Evolutionary conservation across 2,888 invertebrate genomes (phyloP).

Genomic region (Epistrophe eligans): DNA sequence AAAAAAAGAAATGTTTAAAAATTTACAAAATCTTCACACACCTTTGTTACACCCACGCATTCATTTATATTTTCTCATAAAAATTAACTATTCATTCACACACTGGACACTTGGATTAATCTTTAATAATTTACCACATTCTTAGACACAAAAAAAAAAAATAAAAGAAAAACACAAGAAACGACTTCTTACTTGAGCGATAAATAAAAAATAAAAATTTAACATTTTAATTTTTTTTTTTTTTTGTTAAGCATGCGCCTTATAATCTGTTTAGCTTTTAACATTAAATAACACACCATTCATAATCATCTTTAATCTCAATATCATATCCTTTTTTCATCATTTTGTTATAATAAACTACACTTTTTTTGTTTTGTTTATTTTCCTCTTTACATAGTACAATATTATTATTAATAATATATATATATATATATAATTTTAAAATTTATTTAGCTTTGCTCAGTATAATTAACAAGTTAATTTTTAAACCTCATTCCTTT

Average conservation of each 20-base stretch:
- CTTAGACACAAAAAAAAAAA: neutral
- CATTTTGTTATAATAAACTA: constrained; percentile 28
- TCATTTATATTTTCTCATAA: constrained; percentile 51
- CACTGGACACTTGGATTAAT: constrained; percentile 66
- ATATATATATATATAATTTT: constrained; percentile 43
- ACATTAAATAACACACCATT: constrained; percentile 66
- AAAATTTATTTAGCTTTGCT: constrained; percentile 70
- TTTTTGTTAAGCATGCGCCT: constrained; percentile 41
- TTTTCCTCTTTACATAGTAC: constrained; percentile 72
- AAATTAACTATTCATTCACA: constrained; percentile 64
- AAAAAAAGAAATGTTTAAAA: constrained; percentile 53
- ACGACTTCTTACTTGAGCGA: neutral
- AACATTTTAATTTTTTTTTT: constrained; percentile 31
- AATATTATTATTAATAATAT: constrained; percentile 58
- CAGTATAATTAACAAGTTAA: constrained; percentile 72
- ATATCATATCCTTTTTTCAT: constrained; percentile 52
- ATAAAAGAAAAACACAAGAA: neutral
- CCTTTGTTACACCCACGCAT: constrained; percentile 1
- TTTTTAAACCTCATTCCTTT: constrained; percentile 22
- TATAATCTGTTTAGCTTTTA: constrained; percentile 62
- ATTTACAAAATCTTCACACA: constrained; percentile 52
- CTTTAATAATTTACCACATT: constrained; percentile 24
- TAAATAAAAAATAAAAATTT: constrained; percentile 13
- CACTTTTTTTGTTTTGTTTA: constrained; percentile 34
- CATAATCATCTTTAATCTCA: constrained; percentile 24